A percentile compares a stretch with the other conserved stretches of the same genome.
These are phyloP conservation scores for Dipodomys ordii DNA, from an alignment of 2,113 vertebrate species.

Conservation along the genomic window DNA sequence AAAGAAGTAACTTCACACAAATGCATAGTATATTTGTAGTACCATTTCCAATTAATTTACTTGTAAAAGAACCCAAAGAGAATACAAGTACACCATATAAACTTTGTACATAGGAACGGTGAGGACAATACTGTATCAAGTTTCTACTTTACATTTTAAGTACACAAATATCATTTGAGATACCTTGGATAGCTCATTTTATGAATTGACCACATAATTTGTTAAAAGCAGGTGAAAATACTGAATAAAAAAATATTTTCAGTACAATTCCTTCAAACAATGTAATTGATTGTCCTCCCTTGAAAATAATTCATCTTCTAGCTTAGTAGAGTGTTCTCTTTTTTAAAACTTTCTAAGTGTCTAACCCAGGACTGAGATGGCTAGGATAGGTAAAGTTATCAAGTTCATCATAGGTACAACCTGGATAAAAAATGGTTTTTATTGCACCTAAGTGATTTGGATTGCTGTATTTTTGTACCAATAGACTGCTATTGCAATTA, in stretches of 20 bases:
- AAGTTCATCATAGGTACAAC: not conserved
- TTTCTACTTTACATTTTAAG: not conserved
- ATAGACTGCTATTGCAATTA: not conserved
- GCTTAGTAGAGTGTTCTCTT: not conserved
- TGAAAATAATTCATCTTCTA: slow-evolving; percentile 10
- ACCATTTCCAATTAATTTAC: not conserved
- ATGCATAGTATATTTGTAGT: not conserved
- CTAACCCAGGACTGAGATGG: not conserved
- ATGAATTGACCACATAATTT: not conserved
- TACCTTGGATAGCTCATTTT: not conserved
- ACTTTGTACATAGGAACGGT: slow-evolving; percentile 8
- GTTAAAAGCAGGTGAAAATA: not conserved
- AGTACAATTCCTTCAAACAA: not conserved
- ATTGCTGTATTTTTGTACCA: not conserved
- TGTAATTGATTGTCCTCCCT: slow-evolving; percentile 3
- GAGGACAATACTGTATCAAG: not conserved
- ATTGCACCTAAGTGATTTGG: not conserved
- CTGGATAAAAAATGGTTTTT: not conserved
- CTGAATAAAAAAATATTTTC: not conserved
- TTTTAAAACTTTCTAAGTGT: not conserved
- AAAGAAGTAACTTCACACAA: not conserved
- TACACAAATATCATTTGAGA: not conserved
- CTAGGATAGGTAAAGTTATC: not conserved
- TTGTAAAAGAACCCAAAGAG: not conserved
- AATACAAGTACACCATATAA: not conserved